Evolutionary conservation across 2,113 vertebrate species (phyloP), one percentile per base, ranked within the genome.

Genomic region (Campylorhamphus procurvoides): DNA sequence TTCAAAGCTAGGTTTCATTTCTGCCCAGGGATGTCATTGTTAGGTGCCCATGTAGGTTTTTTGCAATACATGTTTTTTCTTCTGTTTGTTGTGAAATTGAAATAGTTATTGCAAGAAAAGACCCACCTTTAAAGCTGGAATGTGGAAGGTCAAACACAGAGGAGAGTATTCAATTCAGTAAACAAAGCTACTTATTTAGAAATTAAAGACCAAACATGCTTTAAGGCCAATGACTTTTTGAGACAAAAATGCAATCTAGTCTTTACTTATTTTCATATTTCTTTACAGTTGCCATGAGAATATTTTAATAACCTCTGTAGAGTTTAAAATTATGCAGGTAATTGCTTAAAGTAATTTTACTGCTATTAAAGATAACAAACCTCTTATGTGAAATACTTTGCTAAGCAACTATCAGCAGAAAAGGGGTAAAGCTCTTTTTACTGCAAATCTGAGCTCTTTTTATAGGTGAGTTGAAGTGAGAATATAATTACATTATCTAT

Each of bases 361-460:
- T 88, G 85, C 96, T 96, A 95, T 98, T 97, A 97, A 98, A 97
- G 95, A 97, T 97, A 98, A 97, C 96, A 98, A 97, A 98, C 75
- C 95, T 97, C 96, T 95, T 87, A 80, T 93, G 93, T 95, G 86
- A 95, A 97, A 97, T 94, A 94, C 72, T 97, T 97, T 95, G 92
- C 96, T 97, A 95, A 97, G 94, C 94, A 91, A 91, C 52, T 87
- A 97, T 98, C 96, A 97, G 95, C 94, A 89, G 82, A 97, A 96
- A 97, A 95, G 59, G 84, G 12, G 90, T 87, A 90, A 96, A 92
- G 91, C 94, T 95, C 44, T 46, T 89, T 94, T 94, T 58, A 88
- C 88, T 96, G 90, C 93, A 97, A 97, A 97, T 95, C 55, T 95
- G 79, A 92, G 69, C 62, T 87, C 84, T 88, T 95, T 97, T 96